These are phyloP conservation scores for Doryteuthis pealeii DNA, from an alignment of 1,140 invertebrate species.

Conservation along the genomic window DNA sequence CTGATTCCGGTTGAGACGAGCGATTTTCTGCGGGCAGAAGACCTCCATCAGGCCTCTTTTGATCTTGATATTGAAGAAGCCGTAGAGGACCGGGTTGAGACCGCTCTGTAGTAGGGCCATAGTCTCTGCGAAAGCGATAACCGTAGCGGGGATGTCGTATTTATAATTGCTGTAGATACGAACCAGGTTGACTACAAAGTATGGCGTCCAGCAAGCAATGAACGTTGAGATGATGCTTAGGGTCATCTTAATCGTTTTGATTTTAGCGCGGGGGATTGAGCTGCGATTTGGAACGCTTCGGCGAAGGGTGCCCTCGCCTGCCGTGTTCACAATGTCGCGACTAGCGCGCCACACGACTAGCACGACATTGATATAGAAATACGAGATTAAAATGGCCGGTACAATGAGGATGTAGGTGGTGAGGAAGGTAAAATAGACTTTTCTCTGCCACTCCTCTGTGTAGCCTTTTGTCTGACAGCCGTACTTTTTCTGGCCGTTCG, in stretches of 20 bases:
- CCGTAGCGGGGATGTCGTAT: constrained; percentile 49
- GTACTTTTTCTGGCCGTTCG: constrained; percentile 44
- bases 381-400: constrained; percentile 58
- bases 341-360: constrained; percentile 53
- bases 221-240: constrained; percentile 60
- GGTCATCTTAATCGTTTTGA: constrained; percentile 62
- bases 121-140: constrained; percentile 58
- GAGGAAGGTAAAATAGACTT: constrained; percentile 60
- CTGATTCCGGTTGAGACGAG: constrained; percentile 9
- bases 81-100: constrained; percentile 61
- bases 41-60: constrained; percentile 44
- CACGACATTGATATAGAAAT: constrained; percentile 60
- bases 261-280: constrained; percentile 58
- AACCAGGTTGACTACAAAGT: constrained; percentile 59
- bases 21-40: constrained; percentile 34
- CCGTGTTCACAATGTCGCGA: constrained; percentile 20
- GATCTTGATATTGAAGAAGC: constrained; percentile 59
- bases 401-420: constrained; percentile 58
- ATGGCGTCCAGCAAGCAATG: constrained; percentile 61
- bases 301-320: constrained; percentile 26
- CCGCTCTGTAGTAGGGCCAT: constrained; percentile 60
- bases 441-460: constrained; percentile 60
- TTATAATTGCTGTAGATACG: constrained; percentile 60
- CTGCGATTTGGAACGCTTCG: constrained; percentile 38
- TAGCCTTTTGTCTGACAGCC: constrained; percentile 58